phyloP scores from a whole-genome alignment of 2,888 invertebrate species.

The Callimorpha dominula region DNA sequence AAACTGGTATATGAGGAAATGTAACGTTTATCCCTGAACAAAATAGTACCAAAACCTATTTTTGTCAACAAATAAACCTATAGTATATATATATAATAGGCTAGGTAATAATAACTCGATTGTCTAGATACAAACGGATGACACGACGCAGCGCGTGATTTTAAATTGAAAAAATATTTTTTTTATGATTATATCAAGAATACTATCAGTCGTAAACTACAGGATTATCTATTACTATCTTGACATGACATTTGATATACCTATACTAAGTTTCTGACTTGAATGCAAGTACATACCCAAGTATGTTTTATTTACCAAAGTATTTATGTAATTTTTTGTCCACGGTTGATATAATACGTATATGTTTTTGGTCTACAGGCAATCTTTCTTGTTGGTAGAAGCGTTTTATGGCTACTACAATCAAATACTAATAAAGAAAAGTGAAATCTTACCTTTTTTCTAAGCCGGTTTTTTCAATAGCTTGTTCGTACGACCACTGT shows the following conservation, averaged over 20 bases:
- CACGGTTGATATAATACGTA: neutral
- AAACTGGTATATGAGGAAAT: neutral
- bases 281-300: neutral
- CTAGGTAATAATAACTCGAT: too few species aligned
- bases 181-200: constrained; percentile 30
- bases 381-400: neutral
- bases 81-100: too few species aligned
- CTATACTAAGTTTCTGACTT: neutral
- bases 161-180: constrained; percentile 21
- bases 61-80: too few species aligned
- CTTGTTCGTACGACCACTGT: constrained; percentile 22
- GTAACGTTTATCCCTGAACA: neutral
- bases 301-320: neutral
- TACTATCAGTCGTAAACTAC: constrained; percentile 18
- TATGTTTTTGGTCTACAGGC: neutral
- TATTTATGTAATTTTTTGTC: neutral
- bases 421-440: constrained; percentile 38
- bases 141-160: too few species aligned
- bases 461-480: constrained; percentile 51
- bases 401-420: neutral
- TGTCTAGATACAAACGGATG: too few species aligned
- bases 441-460: constrained; percentile 46
- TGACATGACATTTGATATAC: constrained; percentile 22
- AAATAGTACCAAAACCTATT: neutral
- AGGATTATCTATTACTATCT: constrained; percentile 47